Conservation (phyloP, 1,140 invertebrate genomes). For the Chlorops oryzae region DNA sequence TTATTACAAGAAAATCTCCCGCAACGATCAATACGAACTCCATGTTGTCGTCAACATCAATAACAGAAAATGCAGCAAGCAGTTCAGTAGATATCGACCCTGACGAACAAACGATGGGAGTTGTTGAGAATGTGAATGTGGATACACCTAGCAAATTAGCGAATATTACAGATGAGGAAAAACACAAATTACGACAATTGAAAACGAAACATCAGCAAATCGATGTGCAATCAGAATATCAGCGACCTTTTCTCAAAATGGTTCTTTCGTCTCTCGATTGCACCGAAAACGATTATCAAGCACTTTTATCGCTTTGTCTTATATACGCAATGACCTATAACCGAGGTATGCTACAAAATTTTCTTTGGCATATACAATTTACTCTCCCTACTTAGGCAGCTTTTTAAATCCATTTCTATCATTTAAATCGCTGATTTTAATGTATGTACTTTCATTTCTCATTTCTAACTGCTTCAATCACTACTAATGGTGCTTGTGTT, state of each 20-base stretch:
- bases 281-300: slow-evolving; percentile 88
- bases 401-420: too few species aligned
- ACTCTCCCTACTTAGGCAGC: too few species aligned
- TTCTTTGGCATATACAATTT: too few species aligned
- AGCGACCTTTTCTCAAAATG: slow-evolving; percentile 77
- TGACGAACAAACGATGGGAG: neutral
- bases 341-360: too few species aligned
- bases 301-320: slow-evolving; percentile 85
- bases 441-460: too few species aligned
- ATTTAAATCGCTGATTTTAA: too few species aligned
- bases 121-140: too few species aligned
- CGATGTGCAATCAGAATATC: slow-evolving; percentile 19
- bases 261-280: slow-evolving; percentile 79
- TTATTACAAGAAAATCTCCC: slow-evolving; percentile 5
- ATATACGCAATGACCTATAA: slow-evolving; percentile 92
- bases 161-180: slow-evolving; percentile 92
- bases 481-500: too few species aligned
- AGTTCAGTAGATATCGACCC: too few species aligned
- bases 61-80: neutral
- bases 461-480: too few species aligned
- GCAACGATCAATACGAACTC: slow-evolving; percentile 19
- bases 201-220: too few species aligned
- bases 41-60: slow-evolving; percentile 14
- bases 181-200: slow-evolving; percentile 57
- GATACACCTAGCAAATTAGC: slow-evolving; percentile 31